These are phyloP conservation scores for Bothrops jararaca DNA, from an alignment of 2,113 vertebrate genomes.

Conservation along the genomic window DNA sequence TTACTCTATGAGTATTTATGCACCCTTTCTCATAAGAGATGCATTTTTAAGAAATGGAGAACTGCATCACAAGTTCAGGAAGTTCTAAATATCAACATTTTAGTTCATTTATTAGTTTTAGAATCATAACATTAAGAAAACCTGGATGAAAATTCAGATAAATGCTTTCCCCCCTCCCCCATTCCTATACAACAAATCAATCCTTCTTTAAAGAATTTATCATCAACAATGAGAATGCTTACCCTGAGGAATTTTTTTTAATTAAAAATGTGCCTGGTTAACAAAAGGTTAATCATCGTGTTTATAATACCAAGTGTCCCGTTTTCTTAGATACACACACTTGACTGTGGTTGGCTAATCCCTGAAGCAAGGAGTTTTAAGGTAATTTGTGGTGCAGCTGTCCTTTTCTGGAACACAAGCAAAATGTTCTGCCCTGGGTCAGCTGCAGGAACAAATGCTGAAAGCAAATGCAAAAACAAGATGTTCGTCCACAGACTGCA, in stretches of 20 bases:
- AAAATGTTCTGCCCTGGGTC: slow-evolving; percentile 85
- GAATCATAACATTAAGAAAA: neutral
- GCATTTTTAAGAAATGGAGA: neutral
- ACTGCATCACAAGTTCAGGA: neutral
- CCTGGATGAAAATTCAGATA: neutral
- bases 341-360: slow-evolving; percentile 78
- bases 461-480: slow-evolving; percentile 81
- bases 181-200: neutral
- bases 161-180: neutral
- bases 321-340: slow-evolving; percentile 68
- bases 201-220: neutral
- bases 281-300: slow-evolving; percentile 67
- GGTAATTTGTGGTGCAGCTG: slow-evolving; percentile 89
- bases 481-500: slow-evolving; percentile 65
- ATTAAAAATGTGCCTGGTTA: slow-evolving; percentile 46
- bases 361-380: slow-evolving; percentile 82
- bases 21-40: neutral
- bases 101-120: neutral
- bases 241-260: neutral
- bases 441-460: slow-evolving; percentile 89
- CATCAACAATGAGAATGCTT: neutral
- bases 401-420: slow-evolving; percentile 83
- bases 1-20: neutral
- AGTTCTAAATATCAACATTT: neutral
- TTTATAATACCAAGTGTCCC: slow-evolving; percentile 60